Percentiles rank a stretch among this genome's conserved stretches.
Evolutionary conservation across 2,888 invertebrate genomes (phyloP).

Genomic region (Aethes cnicana): DNA sequence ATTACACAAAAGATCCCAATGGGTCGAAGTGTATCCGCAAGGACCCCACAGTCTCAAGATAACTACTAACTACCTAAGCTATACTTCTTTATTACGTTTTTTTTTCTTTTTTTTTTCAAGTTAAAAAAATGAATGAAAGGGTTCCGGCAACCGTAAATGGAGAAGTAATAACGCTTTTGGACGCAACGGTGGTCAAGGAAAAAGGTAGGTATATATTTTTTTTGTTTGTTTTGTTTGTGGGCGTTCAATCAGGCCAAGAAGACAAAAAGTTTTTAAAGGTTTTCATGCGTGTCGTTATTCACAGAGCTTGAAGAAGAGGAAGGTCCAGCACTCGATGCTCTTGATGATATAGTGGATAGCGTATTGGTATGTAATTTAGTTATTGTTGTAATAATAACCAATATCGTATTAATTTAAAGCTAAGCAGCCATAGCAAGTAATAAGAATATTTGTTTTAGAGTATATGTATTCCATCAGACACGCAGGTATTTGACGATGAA

Average conservation of each 20-base stretch:
- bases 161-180: conserved; percentile 29
- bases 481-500: not conserved
- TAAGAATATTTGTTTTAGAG: too few species aligned
- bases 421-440: too few species aligned
- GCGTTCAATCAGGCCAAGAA: too few species aligned
- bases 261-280: conserved; percentile 1
- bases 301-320: conserved; percentile 68
- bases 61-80: too few species aligned
- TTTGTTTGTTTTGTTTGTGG: conserved; percentile 4
- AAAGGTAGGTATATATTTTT: conserved; percentile 24
- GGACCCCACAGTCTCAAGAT: too few species aligned
- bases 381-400: too few species aligned
- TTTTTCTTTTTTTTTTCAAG: conserved; percentile 35
- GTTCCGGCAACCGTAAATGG: conserved; percentile 24
- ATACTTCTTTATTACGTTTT: too few species aligned
- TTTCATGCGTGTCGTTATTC: conserved; percentile 36
- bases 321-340: conserved; percentile 62
- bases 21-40: too few species aligned
- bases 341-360: conserved; percentile 58
- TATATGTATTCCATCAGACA: not conserved
- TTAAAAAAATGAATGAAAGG: conserved; percentile 18
- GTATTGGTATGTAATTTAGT: conserved; percentile 49
- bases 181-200: conserved; percentile 10
- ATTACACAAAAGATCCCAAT: too few species aligned
- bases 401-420: too few species aligned